Base-by-base conservation (phyloP, 2,888 invertebrate species). In the Eucera pruinosa region DNA sequence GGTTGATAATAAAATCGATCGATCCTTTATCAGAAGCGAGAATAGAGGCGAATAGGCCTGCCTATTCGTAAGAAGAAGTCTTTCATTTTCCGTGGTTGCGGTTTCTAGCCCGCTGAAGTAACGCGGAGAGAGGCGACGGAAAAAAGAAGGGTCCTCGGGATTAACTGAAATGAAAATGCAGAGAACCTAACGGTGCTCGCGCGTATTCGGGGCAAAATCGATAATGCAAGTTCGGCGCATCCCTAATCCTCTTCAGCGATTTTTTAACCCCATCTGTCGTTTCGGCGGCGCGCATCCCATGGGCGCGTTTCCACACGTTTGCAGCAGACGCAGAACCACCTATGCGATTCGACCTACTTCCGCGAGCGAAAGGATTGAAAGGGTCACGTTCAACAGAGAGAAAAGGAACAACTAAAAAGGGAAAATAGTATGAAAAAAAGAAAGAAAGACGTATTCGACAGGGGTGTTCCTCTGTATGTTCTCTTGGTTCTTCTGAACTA, bases 191-290 rank as follows among this genome's bases (percentile, higher is more conserved):
- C 82, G 80, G 68, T 66, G 80, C 50, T 68, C 54, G 70, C 67
- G 72, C 72, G 62, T 75, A 70, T 76, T 81, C 69, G 70, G 76
- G 71, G 69, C 69, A 61, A 80, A 82, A 85, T 85, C 86, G 82
- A 85, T 85, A 85, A 84, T 80, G 78, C 74, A 81, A 74, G 85
- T 86, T 85, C 87, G 90, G 84, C 87, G 89, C 89, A 90, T 91
- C 90, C 90, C 90, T 91, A 91, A 92, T 91, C 92, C 91, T 92
- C 91, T 92, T 90, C 89, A 90, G 85, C 86, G 90, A 90, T 91
- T 90, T 91, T 92, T 92, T 91, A 91, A 92, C 91, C 91, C 91
- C 92, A 92, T 92, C 92, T 92, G 92, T 92, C 91, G 86, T 85
- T 82, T 66, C 82, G 61, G 20, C 70, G 68, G 18, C 65, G 71